Evolutionary conservation across 2,797 vertebrate genomes (phyloP), one percentile per base, ranked within the genome.

Genomic region (Labroides dimidiatus): DNA sequence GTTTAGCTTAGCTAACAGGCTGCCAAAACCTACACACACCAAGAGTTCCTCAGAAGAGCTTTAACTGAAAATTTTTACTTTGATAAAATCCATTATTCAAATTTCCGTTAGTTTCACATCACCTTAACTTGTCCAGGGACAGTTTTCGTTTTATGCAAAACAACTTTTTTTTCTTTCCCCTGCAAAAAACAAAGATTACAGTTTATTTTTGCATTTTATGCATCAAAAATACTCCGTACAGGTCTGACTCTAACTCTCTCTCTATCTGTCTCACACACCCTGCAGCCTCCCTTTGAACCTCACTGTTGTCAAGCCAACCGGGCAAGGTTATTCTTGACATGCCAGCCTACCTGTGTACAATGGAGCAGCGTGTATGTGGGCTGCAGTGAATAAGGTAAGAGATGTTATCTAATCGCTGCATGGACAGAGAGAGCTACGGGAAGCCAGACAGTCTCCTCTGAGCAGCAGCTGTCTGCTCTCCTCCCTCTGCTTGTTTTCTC

Each of bases 371-470:
- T 49, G 83, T 75, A 87, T 89, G 91, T 84, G 88, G 87, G 91
- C 54, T 78, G 78, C 68, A 65, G 82, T 85, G 87, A 92, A 92
- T 87, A 89, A 87, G 81, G 85, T 85, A 89, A 78, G 79, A 91
- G 92, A 93, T 93, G 84, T 90, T 92, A 93, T 93, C 92, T 87
- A 42, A 66, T 51, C 30, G 47, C 61, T 27, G 63, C 78, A 78
- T 81, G 83, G 88, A 89, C 78, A 88, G 73, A 67, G 57, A 79
- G 59, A 79, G 64, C 81, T 72, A 80, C n/a, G 68, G 69, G 83
- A 85, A 82, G 86, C 72, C 75, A 47, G 63, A 48, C 84, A 42
- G 65, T 56, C 82, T 74, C 61, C 60, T 52, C 69, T 72, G 79
- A 86, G 55, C 78, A 43, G 85, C 92, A 92, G 88, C 91, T 92